These are phyloP conservation scores for Setipinna tenuifilis DNA, from an alignment of 2,797 vertebrate species.

Conservation along the genomic window DNA sequence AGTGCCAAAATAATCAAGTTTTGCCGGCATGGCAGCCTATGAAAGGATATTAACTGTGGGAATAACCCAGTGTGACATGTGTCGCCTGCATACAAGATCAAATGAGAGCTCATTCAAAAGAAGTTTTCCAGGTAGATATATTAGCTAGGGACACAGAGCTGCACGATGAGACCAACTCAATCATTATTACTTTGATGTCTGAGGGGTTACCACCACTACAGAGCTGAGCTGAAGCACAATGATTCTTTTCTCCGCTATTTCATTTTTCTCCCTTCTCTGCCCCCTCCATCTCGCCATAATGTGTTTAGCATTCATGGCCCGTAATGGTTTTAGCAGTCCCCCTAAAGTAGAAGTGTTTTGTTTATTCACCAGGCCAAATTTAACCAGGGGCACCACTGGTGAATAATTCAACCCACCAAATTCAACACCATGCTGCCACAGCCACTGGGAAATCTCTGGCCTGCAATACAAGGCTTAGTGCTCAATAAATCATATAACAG, in stretches of 20 bases:
- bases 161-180: constrained; percentile 57
- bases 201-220: constrained; percentile 49
- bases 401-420: constrained; percentile 31
- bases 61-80: constrained; percentile 82
- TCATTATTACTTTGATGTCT: constrained; percentile 61
- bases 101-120: constrained; percentile 65
- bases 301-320: constrained; percentile 53
- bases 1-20: constrained; percentile 85
- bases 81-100: constrained; percentile 62
- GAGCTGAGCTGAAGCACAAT: constrained; percentile 53
- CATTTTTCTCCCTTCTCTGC: neutral
- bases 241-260: constrained; percentile 48
- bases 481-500: constrained; percentile 8
- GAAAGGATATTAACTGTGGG: constrained; percentile 86
- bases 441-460: constrained; percentile 27
- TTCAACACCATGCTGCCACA: constrained; percentile 26
- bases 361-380: constrained; percentile 45
- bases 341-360: constrained; percentile 47
- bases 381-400: constrained; percentile 4
- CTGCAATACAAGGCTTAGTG: neutral
- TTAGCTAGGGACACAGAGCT: constrained; percentile 52
- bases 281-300: constrained; percentile 35
- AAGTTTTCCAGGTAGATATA: constrained; percentile 62
- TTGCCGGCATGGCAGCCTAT: constrained; percentile 79
- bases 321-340: constrained; percentile 55